These are phyloP conservation scores for Halotydeus destructor DNA, from an alignment of 1,140 invertebrate species.

Conservation along the genomic window DNA sequence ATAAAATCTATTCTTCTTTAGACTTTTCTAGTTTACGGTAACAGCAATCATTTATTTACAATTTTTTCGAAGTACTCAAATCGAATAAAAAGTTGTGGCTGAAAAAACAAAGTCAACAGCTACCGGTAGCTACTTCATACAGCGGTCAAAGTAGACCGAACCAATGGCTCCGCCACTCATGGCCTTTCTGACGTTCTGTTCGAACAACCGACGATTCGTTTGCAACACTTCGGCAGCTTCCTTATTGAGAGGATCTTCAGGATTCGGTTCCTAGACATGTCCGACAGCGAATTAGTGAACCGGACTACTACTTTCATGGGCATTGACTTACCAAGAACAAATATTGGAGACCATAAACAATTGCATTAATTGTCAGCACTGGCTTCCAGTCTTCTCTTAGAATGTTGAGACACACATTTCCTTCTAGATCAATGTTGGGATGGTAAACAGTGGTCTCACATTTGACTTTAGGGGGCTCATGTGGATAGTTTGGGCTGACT, in stretches of 20 bases:
- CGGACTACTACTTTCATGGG: neutral
- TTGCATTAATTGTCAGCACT: constrained; percentile 88
- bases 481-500: constrained; percentile 88
- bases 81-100: too few relatives aligned
- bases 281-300: constrained; percentile 11
- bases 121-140: constrained; percentile 61
- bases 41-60: too few relatives aligned
- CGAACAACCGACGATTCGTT: constrained; percentile 76
- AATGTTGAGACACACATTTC: constrained; percentile 85
- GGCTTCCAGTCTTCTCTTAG: constrained; percentile 97
- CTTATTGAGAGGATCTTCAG: constrained; percentile 94
- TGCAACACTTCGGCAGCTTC: constrained; percentile 95
- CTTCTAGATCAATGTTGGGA: constrained; percentile 84
- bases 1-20: too few relatives aligned
- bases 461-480: constrained; percentile 86
- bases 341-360: constrained; percentile 94
- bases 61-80: too few relatives aligned
- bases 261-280: constrained; percentile 96
- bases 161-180: constrained; percentile 88
- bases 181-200: constrained; percentile 79
- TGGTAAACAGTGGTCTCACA: constrained; percentile 68
- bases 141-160: constrained; percentile 76
- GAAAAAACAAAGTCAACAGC: too few relatives aligned
- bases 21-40: too few relatives aligned
- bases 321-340: constrained; percentile 75